Base-by-base conservation (phyloP, 2,113 vertebrate genomes). In the Microtus ochrogaster region DNA sequence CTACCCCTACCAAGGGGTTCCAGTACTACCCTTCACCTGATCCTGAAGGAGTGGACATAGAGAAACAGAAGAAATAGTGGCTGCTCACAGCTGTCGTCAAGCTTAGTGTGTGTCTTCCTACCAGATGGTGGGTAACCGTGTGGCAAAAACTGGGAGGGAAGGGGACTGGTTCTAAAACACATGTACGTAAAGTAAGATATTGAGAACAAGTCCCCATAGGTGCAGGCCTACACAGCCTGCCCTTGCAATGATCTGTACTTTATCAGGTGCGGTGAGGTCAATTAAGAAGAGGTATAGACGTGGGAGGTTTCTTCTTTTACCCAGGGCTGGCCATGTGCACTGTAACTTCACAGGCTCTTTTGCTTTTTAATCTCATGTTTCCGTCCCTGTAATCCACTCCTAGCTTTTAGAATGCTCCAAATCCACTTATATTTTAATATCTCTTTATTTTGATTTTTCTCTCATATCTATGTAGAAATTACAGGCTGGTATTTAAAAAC, bases 21-120 rank as follows among this genome's bases (percentile, higher is more conserved):
- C 6, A 39, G 24, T 19, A 30, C 14, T 83, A 19, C 26, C n/a
- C n/a, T 83, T 9, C 63, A 7, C n/a, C 33, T 58, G 78, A 65
- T 63, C 7, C 8, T 17, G n/a, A 58, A 58, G 11, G 36, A 16
- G 12, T 82, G 24, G 3, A 26, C 7, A 26, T 39, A 82, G 1
- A 82, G 19, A 12, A 39, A 22, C 2, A 28, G 3, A 61, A 83
- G n/a, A 26, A 63, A 30, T 8, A 2, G 14, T 83, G n/a, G 4
- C 26, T 30, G 2, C 4, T 41, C 24, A 14, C 4, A 19, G 2
- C 14, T 63, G n/a, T 44, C 2, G 1, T 16, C 7, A 30, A 14
- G 24, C 24, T 4, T 30, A 28, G 13, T 19, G 22, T 16, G 55
- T 41, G 28, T 2, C 58, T 63, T 92, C 76, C 76, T 66, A 58